phyloP scores from a whole-genome alignment of 2,888 invertebrate genomes.

The Doris montereyensis region DNA sequence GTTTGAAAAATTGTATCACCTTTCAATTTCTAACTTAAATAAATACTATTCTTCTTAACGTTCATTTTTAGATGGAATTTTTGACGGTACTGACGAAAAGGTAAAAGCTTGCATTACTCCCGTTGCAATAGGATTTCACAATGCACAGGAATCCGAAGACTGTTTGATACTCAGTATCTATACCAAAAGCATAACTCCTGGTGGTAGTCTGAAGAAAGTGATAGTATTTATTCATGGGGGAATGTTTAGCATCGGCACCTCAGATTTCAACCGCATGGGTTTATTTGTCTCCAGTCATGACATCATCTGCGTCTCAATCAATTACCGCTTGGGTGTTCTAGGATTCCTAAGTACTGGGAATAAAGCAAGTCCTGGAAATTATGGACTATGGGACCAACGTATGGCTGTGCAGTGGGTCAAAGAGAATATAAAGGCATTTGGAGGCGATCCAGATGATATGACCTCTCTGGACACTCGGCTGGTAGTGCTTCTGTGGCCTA shows the following conservation, averaged over 20 bases:
- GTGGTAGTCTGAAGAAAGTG: too few relatives aligned
- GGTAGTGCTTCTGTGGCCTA: constrained; percentile 5
- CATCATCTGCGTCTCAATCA: constrained; percentile 94
- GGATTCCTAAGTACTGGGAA: constrained; percentile 84
- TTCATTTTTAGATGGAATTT: too few relatives aligned
- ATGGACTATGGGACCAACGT: constrained; percentile 38
- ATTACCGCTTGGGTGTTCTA: constrained; percentile 91
- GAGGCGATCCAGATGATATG: constrained; percentile 19
- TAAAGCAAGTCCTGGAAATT: constrained; percentile 29
- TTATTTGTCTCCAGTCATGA: constrained; percentile 87
- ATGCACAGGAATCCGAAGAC: too few relatives aligned
- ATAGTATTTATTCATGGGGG: constrained; percentile 95
- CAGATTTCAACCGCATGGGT: constrained; percentile 78
- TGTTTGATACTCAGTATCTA: too few relatives aligned
- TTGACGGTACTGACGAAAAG: too few relatives aligned
- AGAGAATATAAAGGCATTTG: constrained; percentile 18
- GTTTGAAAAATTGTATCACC: too few relatives aligned
- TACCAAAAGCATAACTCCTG: too few relatives aligned
- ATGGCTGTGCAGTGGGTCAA: constrained; percentile 29
- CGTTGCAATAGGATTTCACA: too few relatives aligned
- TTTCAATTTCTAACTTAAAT: too few relatives aligned
- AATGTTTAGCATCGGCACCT: constrained; percentile 92
- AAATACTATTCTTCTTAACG: too few relatives aligned
- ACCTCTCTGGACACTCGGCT: constrained; percentile 20
- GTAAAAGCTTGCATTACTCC: too few relatives aligned